A percentile compares a stretch with the other conserved stretches of the same genome.
phyloP scores from a whole-genome alignment of 2,113 vertebrate genomes.

The Megalops atlanticus region DNA sequence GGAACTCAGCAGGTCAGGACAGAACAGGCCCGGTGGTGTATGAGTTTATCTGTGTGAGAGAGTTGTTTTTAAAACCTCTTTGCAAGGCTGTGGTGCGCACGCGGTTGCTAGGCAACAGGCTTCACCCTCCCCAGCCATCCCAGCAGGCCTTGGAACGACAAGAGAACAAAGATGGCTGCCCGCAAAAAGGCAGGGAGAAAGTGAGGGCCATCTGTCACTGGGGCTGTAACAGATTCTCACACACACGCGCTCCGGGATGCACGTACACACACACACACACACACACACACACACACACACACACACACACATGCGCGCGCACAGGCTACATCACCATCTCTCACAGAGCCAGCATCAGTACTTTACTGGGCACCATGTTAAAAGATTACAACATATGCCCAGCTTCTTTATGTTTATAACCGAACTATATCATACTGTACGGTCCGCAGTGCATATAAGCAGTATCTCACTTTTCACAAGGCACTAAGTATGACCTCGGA shows the following conservation, averaged over 20 bases:
- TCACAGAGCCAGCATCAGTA: neutral
- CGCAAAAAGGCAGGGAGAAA: neutral
- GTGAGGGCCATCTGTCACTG: constrained; percentile 39
- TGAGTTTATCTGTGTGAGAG: constrained; percentile 37
- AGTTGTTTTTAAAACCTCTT: constrained; percentile 36
- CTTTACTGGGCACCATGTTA: too few relatives aligned
- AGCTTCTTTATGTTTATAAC: too few relatives aligned
- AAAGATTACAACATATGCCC: too few relatives aligned
- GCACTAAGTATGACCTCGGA: neutral
- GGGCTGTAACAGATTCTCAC: constrained; percentile 27
- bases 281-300: neutral
- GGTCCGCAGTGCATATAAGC: neutral
- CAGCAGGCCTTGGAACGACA: constrained; percentile 34
- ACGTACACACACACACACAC: constrained; percentile 6
- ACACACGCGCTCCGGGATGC: neutral
- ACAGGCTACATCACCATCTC: neutral
- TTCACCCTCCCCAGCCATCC: constrained; percentile 38
- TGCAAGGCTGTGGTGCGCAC: constrained; percentile 28
- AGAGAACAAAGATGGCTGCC: constrained; percentile 54
- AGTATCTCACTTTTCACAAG: too few relatives aligned
- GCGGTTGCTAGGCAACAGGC: constrained; percentile 78
- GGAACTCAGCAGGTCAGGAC: constrained; percentile 46
- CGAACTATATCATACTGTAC: neutral
- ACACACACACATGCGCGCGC: too few relatives aligned
- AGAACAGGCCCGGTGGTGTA: constrained; percentile 21